Percentiles rank a stretch among this genome's conserved stretches.
Conservation (phyloP, 2,113 vertebrate genomes). For the Engraulis encrasicolus region DNA sequence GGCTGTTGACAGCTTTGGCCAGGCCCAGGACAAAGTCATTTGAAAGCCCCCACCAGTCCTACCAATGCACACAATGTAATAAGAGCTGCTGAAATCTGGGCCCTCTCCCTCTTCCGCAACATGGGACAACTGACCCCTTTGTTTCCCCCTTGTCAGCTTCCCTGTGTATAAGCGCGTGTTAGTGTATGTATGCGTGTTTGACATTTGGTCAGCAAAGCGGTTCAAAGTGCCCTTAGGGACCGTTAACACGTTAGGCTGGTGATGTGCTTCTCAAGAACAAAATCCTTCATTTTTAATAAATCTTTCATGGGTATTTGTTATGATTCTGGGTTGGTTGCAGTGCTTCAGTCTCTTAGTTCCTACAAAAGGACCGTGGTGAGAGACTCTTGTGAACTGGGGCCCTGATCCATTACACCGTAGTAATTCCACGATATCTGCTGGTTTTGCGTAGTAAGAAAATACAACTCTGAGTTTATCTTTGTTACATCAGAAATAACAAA, state of each 20-base stretch:
- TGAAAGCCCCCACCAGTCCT: too few species aligned
- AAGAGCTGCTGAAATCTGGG: too few species aligned
- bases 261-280: neutral
- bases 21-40: too few species aligned
- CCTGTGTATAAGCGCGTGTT: too few species aligned
- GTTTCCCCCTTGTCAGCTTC: too few species aligned
- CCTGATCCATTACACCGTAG: neutral
- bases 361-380: neutral
- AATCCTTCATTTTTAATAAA: constrained; percentile 2
- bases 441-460: neutral
- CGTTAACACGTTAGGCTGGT: neutral
- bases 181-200: too few species aligned
- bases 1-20: too few species aligned
- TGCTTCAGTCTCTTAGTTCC: neutral
- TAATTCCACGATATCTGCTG: neutral
- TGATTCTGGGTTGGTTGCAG: neutral
- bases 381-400: neutral
- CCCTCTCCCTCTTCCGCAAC: too few species aligned
- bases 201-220: neutral
- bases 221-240: neutral
- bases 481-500: neutral
- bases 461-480: neutral
- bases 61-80: too few species aligned
- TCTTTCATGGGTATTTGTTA: neutral
- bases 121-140: too few species aligned